These are phyloP conservation scores for Spodoptera litura DNA, from an alignment of 1,140 invertebrate species.

Conservation along the genomic window DNA sequence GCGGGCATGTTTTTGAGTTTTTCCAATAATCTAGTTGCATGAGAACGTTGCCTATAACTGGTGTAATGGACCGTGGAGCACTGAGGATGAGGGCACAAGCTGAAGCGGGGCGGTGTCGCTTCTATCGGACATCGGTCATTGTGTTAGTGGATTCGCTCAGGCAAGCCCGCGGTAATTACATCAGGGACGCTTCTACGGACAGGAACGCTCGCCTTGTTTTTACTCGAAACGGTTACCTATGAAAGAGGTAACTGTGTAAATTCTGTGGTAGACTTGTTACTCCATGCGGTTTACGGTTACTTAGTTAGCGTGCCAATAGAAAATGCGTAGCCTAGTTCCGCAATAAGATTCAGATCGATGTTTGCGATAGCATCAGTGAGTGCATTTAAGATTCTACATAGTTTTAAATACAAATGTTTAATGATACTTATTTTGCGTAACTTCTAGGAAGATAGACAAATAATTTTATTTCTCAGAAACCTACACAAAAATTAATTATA, in stretches of 20 bases:
- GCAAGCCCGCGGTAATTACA: constrained; percentile 78
- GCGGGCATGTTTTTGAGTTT: constrained; percentile 53
- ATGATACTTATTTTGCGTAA: background rate
- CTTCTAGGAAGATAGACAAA: constrained; percentile 16
- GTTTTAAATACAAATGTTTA: background rate
- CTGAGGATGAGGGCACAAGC: constrained; percentile 50
- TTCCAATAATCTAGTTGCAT: constrained; percentile 72
- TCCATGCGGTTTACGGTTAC: constrained; percentile 22
- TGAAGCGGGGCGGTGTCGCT: constrained; percentile 33
- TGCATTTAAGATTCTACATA: background rate
- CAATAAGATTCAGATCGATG: constrained; percentile 12
- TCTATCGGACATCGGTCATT: constrained; percentile 71
- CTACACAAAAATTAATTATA: constrained; percentile 38
- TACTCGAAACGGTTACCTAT: constrained; percentile 53
- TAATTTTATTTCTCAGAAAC: constrained; percentile 4
- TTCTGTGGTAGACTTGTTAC: constrained; percentile 10
- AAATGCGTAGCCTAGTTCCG: background rate
- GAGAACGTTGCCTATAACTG: constrained; percentile 70
- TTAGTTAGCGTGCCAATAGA: constrained; percentile 15
- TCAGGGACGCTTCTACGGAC: constrained; percentile 69
- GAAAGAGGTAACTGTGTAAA: constrained; percentile 37
- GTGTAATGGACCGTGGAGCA: constrained; percentile 47
- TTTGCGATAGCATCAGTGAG: background rate
- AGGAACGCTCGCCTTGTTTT: constrained; percentile 59
- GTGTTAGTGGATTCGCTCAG: constrained; percentile 72